Base-by-base conservation (phyloP, 2,888 invertebrate genomes). In the Mythimna vitellina region DNA sequence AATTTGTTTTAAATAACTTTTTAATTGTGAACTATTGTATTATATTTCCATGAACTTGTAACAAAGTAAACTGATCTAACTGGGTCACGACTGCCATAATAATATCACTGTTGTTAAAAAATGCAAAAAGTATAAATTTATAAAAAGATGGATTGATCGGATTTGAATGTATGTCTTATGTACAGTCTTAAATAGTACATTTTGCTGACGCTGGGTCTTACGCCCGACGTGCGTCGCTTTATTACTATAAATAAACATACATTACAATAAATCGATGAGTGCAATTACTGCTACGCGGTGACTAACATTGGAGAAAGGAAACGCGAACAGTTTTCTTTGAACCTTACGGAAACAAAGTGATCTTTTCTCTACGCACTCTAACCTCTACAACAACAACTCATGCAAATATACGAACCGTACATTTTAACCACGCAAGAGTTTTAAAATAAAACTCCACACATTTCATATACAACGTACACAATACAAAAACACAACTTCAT, bases 401-500 rank as follows among this genome's bases (percentile, higher is more conserved):
- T n/a, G n/a, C n/a, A n/a, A n/a, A n/a, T n/a, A n/a, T n/a, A n/a
- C n/a, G n/a, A n/a, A n/a, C n/a, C n/a, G n/a, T n/a, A n/a, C n/a
- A n/a, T n/a, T n/a, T n/a, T n/a, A 46, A 32, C 32, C 20, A 46
- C 14, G 4, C 32, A 25, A 1, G 0, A 22, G 1, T 10, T 63
- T 35, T n/a, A 10, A 65, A 56, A 63, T 29, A 7, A 64, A 72
- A 20, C n/a, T 29, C 7, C 71, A 22, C 46, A 35, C 7, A 58
- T 12, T 14, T 42, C 17, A 60, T 2, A 22, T 9, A 46, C 1
- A n/a, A 42, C 0, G 17, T 20, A 9, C 7, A 6, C 4, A 60
- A n/a, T 58, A 49, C 20, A 61, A 66, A 32, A 17, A 65, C 4
- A 32, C 29, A 32, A 42, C 14, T 22, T 63, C 17, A 22, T 32